Base-by-base conservation (phyloP, 1,140 invertebrate genomes). In the Orius laevigatus region DNA sequence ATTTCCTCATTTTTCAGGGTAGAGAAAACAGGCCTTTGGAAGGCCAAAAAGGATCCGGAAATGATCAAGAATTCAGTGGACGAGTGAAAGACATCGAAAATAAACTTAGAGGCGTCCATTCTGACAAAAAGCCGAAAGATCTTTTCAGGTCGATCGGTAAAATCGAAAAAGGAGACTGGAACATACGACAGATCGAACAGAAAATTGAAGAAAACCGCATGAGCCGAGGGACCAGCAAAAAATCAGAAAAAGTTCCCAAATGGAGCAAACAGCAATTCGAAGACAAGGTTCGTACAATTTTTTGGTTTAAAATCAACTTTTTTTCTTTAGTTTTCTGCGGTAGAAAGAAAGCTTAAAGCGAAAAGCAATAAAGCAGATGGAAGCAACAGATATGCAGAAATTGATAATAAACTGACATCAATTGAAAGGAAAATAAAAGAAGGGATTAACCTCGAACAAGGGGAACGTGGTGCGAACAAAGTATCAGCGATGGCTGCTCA, bases 81-180 rank as follows among this genome's bases (percentile, higher is more conserved):
- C 67, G 78, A 59, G 72, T 81, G 56, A 71, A 78, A 67, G 67
- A 74, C 62, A 63, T 83, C 58, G 69, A 80, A 66, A 67, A 81
- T 56, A 79, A 78, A 62, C 62, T 78, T 31, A 51, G 63, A 45
- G 58, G 64, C 12, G 62, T 68, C 5, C 62, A 70, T 0, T 64
- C 68, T 1, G 75, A 83, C 2, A 84, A 84, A 56, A 90, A 88
- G 60, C 85, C 84, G 1, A 84, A 81, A 65, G 87, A 90, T 65
- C 66, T 92, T 39, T 69, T 86, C 59, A 70, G 87, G 47, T 82
- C 85, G 14, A 88, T 92, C 51, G 87, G 85, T 55, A 88, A 87
- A 69, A 85, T 93, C 46, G 84, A 90, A 58, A 80, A 80, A 53
- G 83, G 75, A 36, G 89, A 94, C 66, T 94, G 89, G 89, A 90